phyloP scores from a whole-genome alignment of 2,888 invertebrate species.

The Tetragonula carbonaria region DNA sequence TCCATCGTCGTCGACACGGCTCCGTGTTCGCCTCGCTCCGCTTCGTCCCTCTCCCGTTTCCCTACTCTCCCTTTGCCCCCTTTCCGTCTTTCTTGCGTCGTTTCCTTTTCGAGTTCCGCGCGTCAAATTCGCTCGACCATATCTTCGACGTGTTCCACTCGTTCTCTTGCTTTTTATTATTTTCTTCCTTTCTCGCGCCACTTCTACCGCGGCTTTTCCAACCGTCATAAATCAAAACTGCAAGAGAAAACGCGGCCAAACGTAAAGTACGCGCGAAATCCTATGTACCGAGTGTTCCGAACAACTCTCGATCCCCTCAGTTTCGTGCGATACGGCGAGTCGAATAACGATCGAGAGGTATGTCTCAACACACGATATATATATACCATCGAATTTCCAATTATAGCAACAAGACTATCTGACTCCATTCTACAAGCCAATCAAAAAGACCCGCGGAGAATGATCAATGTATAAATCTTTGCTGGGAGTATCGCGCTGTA shows the following conservation, averaged over 20 bases:
- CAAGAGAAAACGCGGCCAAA: constrained; percentile 77
- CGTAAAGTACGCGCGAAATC: constrained; percentile 67
- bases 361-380: not conserved
- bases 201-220: constrained; percentile 62
- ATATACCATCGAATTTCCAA: not conserved
- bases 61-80: not conserved
- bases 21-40: not conserved
- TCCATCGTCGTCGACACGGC: constrained; percentile 47
- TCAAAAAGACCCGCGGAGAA: not conserved
- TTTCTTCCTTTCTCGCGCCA: constrained; percentile 55
- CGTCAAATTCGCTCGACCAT: constrained; percentile 63
- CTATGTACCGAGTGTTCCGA: constrained; percentile 76
- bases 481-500: not conserved
- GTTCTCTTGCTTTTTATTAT: constrained; percentile 56
- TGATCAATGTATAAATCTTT: constrained; percentile 24
- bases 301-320: constrained; percentile 67
- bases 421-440: not conserved
- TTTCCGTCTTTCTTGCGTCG: constrained; percentile 29
- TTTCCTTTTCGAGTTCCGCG: constrained; percentile 42
- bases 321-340: not conserved
- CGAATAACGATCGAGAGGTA: not conserved
- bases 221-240: constrained; percentile 76
- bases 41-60: not conserved
- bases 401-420: not conserved
- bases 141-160: constrained; percentile 57